phyloP scores from a whole-genome alignment of 2,888 invertebrate genomes.

The Acheta domesticus region DNA sequence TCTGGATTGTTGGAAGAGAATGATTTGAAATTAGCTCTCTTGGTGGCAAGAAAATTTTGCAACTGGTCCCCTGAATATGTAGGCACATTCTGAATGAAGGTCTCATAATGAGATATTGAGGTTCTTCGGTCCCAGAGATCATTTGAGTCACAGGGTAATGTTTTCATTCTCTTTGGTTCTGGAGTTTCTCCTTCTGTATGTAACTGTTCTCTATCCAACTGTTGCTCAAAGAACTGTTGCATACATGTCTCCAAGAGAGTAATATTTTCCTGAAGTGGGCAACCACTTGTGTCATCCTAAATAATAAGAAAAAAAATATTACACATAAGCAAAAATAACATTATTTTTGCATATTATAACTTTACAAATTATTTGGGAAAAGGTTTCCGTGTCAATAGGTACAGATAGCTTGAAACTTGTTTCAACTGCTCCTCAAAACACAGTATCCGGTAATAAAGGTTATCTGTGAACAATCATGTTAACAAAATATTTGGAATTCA shows the following conservation, averaged over 20 bases:
- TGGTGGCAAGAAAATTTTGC: slow-evolving; percentile 19
- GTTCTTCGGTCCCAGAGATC: too few species aligned
- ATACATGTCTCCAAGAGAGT: slow-evolving; percentile 51
- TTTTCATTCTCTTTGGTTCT: not conserved
- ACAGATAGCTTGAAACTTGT: too few species aligned
- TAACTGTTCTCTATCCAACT: not conserved
- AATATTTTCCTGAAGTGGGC: slow-evolving; percentile 51
- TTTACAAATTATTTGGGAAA: too few species aligned
- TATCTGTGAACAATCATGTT: too few species aligned
- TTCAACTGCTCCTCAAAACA: too few species aligned
- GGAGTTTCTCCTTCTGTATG: not conserved
- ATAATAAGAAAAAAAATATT: slow-evolving; percentile 36
- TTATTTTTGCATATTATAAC: too few species aligned
- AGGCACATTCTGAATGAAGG: slow-evolving; percentile 21
- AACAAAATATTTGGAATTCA: too few species aligned
- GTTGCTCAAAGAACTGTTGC: slow-evolving; percentile 41
- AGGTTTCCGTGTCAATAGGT: too few species aligned
- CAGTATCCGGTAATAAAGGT: too few species aligned
- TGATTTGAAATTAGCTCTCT: slow-evolving; percentile 19
- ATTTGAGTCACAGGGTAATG: too few species aligned
- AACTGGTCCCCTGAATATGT: slow-evolving; percentile 25
- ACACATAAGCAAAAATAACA: not conserved
- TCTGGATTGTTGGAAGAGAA: not conserved
- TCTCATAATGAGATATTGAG: not conserved
- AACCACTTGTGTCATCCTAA: slow-evolving; percentile 53